These are phyloP conservation scores for Natator depressus DNA, from an alignment of 2,113 vertebrate species.

Conservation along the genomic window DNA sequence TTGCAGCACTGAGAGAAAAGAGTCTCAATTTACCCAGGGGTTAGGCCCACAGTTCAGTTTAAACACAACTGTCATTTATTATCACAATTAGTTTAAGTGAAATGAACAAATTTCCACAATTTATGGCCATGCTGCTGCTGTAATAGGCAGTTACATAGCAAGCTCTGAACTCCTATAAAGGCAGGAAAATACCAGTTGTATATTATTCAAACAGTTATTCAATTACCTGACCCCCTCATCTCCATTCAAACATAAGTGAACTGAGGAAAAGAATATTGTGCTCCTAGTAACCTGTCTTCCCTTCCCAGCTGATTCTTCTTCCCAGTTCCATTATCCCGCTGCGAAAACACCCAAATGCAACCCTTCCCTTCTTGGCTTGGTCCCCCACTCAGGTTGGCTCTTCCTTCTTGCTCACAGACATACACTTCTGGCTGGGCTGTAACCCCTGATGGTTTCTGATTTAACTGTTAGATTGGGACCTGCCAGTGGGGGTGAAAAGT, in stretches of 20 bases:
- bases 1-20: background rate
- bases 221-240: background rate
- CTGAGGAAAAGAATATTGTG: background rate
- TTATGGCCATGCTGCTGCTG: background rate
- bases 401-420: background rate
- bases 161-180: background rate
- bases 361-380: background rate
- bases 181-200: background rate
- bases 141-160: background rate
- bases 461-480: background rate
- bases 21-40: background rate
- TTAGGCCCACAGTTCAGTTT: background rate
- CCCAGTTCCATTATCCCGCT: background rate
- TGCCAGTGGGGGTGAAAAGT: background rate
- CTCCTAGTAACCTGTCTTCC: background rate
- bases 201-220: background rate
- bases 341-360: fast-evolving
- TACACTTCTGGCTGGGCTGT: fast-evolving
- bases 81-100: background rate
- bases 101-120: background rate
- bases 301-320: background rate
- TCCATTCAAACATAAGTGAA: background rate
- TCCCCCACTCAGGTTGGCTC: fast-evolving
- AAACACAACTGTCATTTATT: background rate
- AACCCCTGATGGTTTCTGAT: background rate